Evolutionary conservation across 2,888 invertebrate genomes (phyloP).

Genomic region (Celastrina argiolus): DNA sequence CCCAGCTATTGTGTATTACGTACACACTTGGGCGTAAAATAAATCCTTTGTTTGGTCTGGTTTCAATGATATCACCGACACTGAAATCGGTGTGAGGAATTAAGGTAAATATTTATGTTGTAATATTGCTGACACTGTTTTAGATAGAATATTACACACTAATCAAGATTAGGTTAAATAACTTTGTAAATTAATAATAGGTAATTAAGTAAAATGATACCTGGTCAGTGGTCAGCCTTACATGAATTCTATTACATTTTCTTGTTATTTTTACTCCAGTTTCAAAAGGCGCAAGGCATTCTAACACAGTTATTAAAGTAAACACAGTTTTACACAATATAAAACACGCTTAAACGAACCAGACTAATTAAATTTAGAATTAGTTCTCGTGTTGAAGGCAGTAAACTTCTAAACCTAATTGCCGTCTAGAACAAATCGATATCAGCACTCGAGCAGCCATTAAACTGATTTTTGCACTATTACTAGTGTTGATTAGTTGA

Average conservation of each 20-base stretch:
- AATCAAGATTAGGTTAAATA: too few relatives aligned
- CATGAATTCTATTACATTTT: too few relatives aligned
- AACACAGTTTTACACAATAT: not conserved
- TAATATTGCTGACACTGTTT: not conserved
- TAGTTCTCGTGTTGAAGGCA: constrained; percentile 15
- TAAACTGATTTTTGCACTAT: constrained; percentile 38
- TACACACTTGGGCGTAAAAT: too few relatives aligned
- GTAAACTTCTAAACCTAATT: constrained; percentile 46
- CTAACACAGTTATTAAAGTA: not conserved
- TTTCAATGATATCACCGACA: too few relatives aligned
- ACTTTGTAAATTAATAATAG: too few relatives aligned
- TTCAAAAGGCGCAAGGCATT: not conserved
- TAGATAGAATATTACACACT: too few relatives aligned
- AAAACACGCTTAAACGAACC: constrained; percentile 3
- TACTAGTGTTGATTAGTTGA: constrained; percentile 20
- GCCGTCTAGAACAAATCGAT: constrained; percentile 66
- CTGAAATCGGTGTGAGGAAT: too few relatives aligned
- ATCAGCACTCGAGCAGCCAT: constrained; percentile 45
- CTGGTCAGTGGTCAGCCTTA: too few relatives aligned
- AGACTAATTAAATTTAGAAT: constrained; percentile 9
- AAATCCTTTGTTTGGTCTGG: too few relatives aligned
- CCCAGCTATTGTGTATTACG: too few relatives aligned
- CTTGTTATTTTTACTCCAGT: not conserved
- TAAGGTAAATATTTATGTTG: not conserved
- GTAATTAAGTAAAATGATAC: too few relatives aligned